A percentile compares a stretch with the other conserved stretches of the same genome.
Conservation (phyloP, 64 coral and sea anemone genomes). For the Pachyseris speciosa region DNA sequence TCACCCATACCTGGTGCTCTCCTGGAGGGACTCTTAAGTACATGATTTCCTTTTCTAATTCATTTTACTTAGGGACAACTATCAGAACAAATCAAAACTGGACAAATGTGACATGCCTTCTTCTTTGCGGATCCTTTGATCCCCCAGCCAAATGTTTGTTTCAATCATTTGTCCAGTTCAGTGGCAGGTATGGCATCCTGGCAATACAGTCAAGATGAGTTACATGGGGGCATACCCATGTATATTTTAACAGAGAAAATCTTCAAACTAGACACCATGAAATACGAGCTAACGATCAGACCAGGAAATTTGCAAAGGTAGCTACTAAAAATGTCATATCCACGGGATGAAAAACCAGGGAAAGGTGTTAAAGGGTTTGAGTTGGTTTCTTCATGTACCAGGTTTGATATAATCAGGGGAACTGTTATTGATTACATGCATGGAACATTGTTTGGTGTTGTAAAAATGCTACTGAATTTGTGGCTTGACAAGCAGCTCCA, state of each 20-base stretch:
- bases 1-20: too few relatives aligned
- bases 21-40: too few relatives aligned
- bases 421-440: conserved; percentile 62
- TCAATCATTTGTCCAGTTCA: conserved; percentile 10
- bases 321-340: not conserved
- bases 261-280: conserved; percentile 20
- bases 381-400: conserved; percentile 39
- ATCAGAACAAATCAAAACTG: too few relatives aligned
- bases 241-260: conserved; percentile 31
- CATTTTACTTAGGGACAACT: too few relatives aligned
- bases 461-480: conserved; percentile 53
- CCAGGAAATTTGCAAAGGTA: not conserved
- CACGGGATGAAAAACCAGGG: too few relatives aligned
- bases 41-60: too few relatives aligned
- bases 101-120: too few relatives aligned
- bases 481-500: too few relatives aligned
- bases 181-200: conserved; percentile 2
- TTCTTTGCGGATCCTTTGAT: conserved; percentile 26
- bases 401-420: conserved; percentile 47
- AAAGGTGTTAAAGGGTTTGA: conserved; percentile 31
- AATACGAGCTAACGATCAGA: conserved; percentile 8
- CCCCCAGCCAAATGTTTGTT: conserved; percentile 43
- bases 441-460: conserved; percentile 14
- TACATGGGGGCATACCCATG: conserved; percentile 14
- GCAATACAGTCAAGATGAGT: conserved; percentile 7